Percentiles rank a stretch among this genome's conserved stretches.
These are phyloP conservation scores for Phrynocephalus vlangalii DNA, from an alignment of 2,797 vertebrate species.

Conservation along the genomic window DNA sequence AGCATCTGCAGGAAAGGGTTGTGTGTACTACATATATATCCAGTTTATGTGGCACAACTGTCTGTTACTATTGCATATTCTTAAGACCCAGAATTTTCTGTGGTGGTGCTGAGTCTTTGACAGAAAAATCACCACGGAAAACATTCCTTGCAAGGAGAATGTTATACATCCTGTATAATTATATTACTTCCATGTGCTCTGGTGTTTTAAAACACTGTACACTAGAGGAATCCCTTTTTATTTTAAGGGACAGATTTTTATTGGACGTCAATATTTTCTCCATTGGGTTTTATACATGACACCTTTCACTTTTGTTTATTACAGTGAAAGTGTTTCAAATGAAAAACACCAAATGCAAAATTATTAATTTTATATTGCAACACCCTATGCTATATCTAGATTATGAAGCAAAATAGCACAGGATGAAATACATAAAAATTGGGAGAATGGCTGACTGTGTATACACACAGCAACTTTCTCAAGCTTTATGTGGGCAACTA, in stretches of 20 bases:
- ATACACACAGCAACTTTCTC: conserved; percentile 38
- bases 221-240: conserved; percentile 9
- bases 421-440: conserved; percentile 44
- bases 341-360: neutral
- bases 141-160: neutral
- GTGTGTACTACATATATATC: neutral
- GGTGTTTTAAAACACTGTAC: neutral
- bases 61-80: neutral
- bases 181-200: neutral
- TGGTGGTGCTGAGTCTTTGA: neutral
- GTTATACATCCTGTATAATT: neutral
- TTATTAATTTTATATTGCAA: neutral
- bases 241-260: conserved; percentile 39
- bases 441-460: conserved; percentile 37
- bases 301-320: conserved; percentile 31
- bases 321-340: neutral
- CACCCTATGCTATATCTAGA: conserved; percentile 26
- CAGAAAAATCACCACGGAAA: neutral
- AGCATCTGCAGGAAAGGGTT: neutral
- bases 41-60: neutral
- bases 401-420: conserved; percentile 43
- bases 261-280: conserved; percentile 69
- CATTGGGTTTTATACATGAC: neutral
- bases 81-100: neutral
- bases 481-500: conserved; percentile 67